These are phyloP conservation scores for Tretioscincus oriximinensis DNA, from an alignment of 2,113 vertebrate genomes.

Conservation along the genomic window DNA sequence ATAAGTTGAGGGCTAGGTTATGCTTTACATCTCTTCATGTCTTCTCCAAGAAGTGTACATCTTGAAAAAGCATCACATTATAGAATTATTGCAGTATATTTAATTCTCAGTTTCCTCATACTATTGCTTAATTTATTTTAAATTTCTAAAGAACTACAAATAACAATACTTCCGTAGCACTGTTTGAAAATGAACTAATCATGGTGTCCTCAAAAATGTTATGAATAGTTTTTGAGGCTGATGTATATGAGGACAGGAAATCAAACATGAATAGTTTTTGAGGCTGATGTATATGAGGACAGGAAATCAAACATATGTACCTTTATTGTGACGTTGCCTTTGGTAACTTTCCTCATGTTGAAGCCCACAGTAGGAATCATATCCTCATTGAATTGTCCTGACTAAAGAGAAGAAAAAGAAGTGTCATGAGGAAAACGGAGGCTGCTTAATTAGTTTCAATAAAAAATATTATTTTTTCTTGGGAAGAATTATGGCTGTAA, in stretches of 20 bases:
- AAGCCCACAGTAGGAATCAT: constrained; percentile 89
- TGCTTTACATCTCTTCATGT: background rate
- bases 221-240: background rate
- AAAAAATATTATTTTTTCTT: background rate
- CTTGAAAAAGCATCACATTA: background rate
- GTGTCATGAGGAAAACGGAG: background rate
- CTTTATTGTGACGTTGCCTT: constrained; percentile 89
- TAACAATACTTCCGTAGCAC: background rate
- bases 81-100: background rate
- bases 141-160: background rate
- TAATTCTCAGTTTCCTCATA: background rate
- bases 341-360: constrained; percentile 86
- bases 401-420: constrained; percentile 63
- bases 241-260: background rate
- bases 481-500: too few relatives aligned
- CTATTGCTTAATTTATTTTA: background rate
- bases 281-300: background rate
- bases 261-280: background rate
- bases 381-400: constrained; percentile 86
- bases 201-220: background rate
- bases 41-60: background rate
- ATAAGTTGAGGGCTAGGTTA: background rate
- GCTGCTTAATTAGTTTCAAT: background rate
- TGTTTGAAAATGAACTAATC: background rate
- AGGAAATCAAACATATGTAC: constrained; percentile 58